Conservation (phyloP, 2,113 vertebrate genomes). For the Apteryx mantelli region DNA sequence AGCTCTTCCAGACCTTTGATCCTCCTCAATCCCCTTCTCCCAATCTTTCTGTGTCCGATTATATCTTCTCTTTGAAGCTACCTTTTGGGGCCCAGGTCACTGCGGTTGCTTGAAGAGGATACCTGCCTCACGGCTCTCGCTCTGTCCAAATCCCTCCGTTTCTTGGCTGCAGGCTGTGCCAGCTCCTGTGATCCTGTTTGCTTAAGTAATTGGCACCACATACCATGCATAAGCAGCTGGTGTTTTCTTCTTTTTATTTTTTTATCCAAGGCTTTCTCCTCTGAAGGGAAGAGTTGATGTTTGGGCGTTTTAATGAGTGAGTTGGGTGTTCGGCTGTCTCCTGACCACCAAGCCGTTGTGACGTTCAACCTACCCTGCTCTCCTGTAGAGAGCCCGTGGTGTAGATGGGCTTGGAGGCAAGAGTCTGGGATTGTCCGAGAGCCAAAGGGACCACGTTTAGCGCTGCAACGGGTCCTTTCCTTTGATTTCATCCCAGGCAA, state of each 20-base stretch:
- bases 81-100: neutral
- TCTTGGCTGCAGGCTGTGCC: neutral
- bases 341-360: neutral
- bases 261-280: neutral
- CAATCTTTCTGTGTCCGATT: neutral
- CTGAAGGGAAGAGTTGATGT: neutral
- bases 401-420: neutral
- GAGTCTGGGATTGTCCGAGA: neutral
- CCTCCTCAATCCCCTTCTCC: neutral
- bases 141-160: neutral
- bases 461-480: neutral
- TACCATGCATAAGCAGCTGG: neutral
- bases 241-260: neutral
- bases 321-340: neutral
- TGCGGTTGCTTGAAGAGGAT: fast-evolving
- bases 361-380: neutral
- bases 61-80: neutral
- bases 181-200: neutral
- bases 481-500: neutral
- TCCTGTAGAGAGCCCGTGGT: neutral
- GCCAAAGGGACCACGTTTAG: neutral
- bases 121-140: neutral
- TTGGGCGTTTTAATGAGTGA: neutral
- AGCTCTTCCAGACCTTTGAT: slow-evolving; percentile 30
- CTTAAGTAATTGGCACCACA: neutral